phyloP scores from a whole-genome alignment of 2,888 invertebrate species.

The Acrobeloides nanus region DNA sequence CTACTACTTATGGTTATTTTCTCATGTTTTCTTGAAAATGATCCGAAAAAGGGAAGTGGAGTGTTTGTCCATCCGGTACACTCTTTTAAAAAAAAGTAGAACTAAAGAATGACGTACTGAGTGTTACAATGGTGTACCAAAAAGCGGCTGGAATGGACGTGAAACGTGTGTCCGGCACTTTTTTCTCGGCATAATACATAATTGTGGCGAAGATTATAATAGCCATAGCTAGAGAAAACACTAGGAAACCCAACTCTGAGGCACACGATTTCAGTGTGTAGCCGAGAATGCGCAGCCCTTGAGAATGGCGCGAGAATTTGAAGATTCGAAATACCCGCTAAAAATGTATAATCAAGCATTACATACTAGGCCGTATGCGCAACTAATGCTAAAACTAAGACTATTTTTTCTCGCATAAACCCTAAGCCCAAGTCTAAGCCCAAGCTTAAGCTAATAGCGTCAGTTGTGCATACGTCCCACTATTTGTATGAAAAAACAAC shows the following conservation, averaged over 20 bases:
- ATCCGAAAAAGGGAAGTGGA: too few relatives aligned
- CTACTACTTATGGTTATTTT: too few relatives aligned
- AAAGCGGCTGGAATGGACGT: slow-evolving; percentile 98
- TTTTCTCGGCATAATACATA: slow-evolving; percentile 99
- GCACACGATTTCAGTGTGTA: slow-evolving; percentile 77
- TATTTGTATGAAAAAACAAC: slow-evolving; percentile 5
- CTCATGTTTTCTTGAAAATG: too few relatives aligned
- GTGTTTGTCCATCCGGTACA: neutral
- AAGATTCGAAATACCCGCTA: slow-evolving; percentile 94
- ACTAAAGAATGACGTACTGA: slow-evolving; percentile 54
- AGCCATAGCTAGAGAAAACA: slow-evolving; percentile 79
- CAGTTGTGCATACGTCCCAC: neutral
- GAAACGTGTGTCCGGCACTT: slow-evolving; percentile 90
- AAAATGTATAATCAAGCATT: slow-evolving; percentile 25
- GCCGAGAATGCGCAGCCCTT: slow-evolving; percentile 92
- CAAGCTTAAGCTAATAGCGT: neutral
- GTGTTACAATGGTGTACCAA: slow-evolving; percentile 99
- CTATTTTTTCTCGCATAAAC: too few relatives aligned
- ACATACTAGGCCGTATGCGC: too few relatives aligned
- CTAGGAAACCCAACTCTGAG: slow-evolving; percentile 78
- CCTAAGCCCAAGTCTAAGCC: too few relatives aligned
- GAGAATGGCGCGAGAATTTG: slow-evolving; percentile 98
- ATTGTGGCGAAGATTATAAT: slow-evolving; percentile 99
- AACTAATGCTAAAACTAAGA: too few relatives aligned
- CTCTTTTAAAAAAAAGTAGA: neutral